Conservation (phyloP, 2,888 invertebrate species). For the Seira musarum region DNA sequence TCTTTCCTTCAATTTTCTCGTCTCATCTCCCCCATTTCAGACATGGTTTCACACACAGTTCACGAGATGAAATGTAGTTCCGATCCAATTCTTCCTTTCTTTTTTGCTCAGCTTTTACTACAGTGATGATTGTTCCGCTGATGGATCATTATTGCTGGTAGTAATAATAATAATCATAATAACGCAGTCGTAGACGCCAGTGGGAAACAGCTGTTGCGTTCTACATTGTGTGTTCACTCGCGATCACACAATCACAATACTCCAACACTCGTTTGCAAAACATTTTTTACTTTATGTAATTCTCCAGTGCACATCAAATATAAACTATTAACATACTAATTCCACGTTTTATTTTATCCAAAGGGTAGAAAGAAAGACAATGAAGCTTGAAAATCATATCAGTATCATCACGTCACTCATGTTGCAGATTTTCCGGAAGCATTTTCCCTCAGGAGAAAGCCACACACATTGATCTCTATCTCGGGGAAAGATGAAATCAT, state of each 20-base stretch:
- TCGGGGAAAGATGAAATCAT: background rate
- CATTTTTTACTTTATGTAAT: no score
- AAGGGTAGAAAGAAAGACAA: background rate
- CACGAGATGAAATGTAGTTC: background rate
- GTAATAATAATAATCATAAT: conserved; percentile 48
- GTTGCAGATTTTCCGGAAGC: no score
- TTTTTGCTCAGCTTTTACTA: background rate
- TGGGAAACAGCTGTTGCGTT: conserved; percentile 34
- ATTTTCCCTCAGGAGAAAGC: no score
- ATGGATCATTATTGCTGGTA: conserved; percentile 44
- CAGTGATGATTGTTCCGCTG: conserved; percentile 26
- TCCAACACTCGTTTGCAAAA: no score
- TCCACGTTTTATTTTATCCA: no score
- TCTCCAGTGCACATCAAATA: no score
- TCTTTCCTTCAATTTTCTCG: background rate
- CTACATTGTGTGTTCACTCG: no score
- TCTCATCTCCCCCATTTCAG: background rate
- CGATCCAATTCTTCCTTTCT: background rate
- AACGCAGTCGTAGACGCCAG: background rate
- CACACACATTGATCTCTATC: no score
- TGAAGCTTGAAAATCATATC: no score
- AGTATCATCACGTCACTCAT: no score
- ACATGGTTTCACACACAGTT: background rate
- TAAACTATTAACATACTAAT: no score
- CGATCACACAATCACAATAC: no score